Base-by-base conservation (phyloP, 2,113 vertebrate species). In the Lepisosteus osseus region DNA sequence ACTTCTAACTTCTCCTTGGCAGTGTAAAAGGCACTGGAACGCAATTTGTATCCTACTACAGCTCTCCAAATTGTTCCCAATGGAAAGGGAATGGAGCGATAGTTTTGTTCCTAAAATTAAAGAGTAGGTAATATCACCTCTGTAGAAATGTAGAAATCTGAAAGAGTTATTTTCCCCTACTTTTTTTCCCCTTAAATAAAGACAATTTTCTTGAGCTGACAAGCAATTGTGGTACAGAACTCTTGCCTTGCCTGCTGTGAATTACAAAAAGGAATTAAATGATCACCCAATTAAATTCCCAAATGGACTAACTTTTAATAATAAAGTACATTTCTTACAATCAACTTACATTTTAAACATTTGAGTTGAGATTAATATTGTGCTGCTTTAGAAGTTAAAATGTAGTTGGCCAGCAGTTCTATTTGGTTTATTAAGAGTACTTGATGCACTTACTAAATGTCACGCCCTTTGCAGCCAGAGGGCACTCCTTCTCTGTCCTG, bases 231-330 rank as follows among this genome's bases (percentile, higher is more conserved):
- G 51, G 40, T 47, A 42, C 66, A 54, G n/a, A 51, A 9, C n/a
- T 68, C 15, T 13, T 55, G 15, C 51, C 45, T 68, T 47, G 45
- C 66, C 51, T 68, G 66, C 66, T 47, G 54, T 54, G 15, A 68
- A 68, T 68, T 68, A 54, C 45, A 68, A 68, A 54, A 47, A 40
- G 66, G 66, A 68, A 54, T 68, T 68, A 54, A 68, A 68, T 68
- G 42, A 68, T 68, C 66, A 68, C 66, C 54, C 66, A 68, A 68
- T 68, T 68, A 68, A 68, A 68, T 68, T 68, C 17, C 51, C 47
- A 68, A 68, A 68, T 54, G 45, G 66, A 68, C 66, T 68, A n/a
- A 1, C n/a, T 54, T 68, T 54, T 68, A 68, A 51, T 55, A 54
- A 29, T 54, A 29, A 55, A 54, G 51, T 54, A 29, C 66, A 54